Evolutionary conservation across 2,888 invertebrate genomes (phyloP), one percentile per base, ranked within the genome.

Genomic region (Cyclophora punctaria): DNA sequence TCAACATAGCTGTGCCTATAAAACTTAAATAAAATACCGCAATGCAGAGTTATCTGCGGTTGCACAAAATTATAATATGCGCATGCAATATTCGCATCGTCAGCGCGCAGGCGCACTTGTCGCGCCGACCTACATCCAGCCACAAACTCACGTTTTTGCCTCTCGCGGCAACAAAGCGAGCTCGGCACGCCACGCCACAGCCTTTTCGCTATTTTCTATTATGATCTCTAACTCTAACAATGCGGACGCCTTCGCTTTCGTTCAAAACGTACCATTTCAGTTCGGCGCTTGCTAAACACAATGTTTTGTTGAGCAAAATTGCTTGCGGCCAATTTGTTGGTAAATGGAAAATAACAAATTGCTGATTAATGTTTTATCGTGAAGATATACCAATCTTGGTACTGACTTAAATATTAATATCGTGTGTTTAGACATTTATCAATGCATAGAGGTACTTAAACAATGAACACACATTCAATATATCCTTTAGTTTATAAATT

Each of bases 221-320:
- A 75, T 79, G 76, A 78, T 80, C 78, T 80, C 75, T 77, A 74
- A 61, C 69, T 69, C 67, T 67, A 73, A 80, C 76, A 82, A 83
- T 83, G 81, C 80, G 80, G 71, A 78, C 79, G 77, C 73, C 76
- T 77, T 85, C 83, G 80, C 87, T 85, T 85, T 87, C 85, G 71
- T 81, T 80, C 60, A 65, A 64, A 64, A 67, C 75, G 75, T 76
- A 74, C 72, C 71, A 75, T 75, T 73, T 59, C 60, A 60, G 62
- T 66, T 72, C 7, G 20, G 62, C 55, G 58, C 51, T 69, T 59
- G 61, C 60, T 66, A 56, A 64, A 63, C 62, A 52, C 57, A 59
- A 62, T 67, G 62, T 71, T 63, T 56, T 59, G 60, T 55, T 65
- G 47, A 49, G 48, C 47, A 65, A 69, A 63, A 54, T 63, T 60